Evolutionary conservation across 2,797 vertebrate species (phyloP), one percentile per base, ranked within the genome.

Genomic region (Eupleurogrammus muticus): DNA sequence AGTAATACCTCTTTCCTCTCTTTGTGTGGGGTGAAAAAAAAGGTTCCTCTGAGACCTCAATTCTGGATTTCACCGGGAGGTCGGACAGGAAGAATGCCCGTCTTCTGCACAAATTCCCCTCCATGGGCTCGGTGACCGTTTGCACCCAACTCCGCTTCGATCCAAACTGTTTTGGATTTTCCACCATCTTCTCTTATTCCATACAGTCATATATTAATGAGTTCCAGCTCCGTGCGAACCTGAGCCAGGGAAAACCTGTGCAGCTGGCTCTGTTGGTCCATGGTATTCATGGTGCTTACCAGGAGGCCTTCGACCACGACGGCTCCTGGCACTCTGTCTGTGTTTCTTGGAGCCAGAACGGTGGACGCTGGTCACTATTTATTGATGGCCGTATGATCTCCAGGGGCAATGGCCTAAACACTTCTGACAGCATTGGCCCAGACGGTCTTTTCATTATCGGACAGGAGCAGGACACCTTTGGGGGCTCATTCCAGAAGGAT

Each of bases 141-240:
- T 95, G 93, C 67, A 72, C 84, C 73, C 79, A 28, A 16, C 73
- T 94, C 13, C 84, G 75, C 66, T 90, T 95, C 9, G 66, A 92
- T 81, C 80, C 48, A 23, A 73, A 70, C 57, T 83, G 77, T 77
- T 70, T 67, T 19, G 92, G 92, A 84, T 44, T 82, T 87, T 95
- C 87, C 82, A 93, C 88, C 42, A 79, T 95, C 47, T 94, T 95
- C 77, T 95, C 93, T 56, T 95, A 94, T 82, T 92, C 93, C 81
- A 80, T 83, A 57, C 42, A 32, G 44, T 87, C 87, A 59, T 86
- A 82, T 62, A 85, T 86, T 75, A 90, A 93, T 71, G 92, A 93
- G 73, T 94, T 95, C 81, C 94, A 95, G 87, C 93, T 95, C 53
- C 84, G 83, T 24, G 91, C 87, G 10, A 88, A 70, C n/a, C 66